Evolutionary conservation across 1,140 invertebrate species (phyloP), one percentile per base, ranked within the genome.

Genomic region (Drosophila baimaii): DNA sequence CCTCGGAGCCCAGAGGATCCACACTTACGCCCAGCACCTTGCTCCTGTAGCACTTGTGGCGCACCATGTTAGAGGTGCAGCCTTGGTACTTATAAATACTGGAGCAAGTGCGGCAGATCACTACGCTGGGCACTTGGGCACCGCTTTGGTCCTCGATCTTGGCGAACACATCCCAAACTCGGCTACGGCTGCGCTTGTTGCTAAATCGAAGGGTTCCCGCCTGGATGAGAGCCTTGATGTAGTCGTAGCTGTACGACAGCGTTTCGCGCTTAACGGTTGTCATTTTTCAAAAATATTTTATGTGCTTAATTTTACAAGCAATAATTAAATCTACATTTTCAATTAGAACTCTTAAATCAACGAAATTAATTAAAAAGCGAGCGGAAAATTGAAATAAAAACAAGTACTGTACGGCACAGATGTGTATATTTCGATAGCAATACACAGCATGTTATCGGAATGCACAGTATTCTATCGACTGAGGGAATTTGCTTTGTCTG

Each of bases 101-200:
- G 17, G 12, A 33, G 29, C 70, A 75, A 7, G 52, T 52, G 13
- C 44, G 51, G n/a, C 72, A 75, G 13, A 73, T 57, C 2, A 65
- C 58, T 19, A 66, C 17, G 39, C 29, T 29, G n/a, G 35, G 35
- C 1, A 72, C 10, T 17, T 33, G 41, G 17, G 3, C 29, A 8
- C 49, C 71, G 21, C 41, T 63, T 19, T 47, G 25, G 25, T 63
- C 56, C 12, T 63, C 59, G 33, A 76, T 46, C 27, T 54, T 41
- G 21, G 51, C 49, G 19, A 76, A 76, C 0, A 65, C 25, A 21
- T 76, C 55, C 70, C 72, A 76, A 4, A 76, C 72, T 6, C n/a
- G 33, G 46, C 52, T 65, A 2, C 59, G 61, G 55, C 49, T 74
- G 5, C 58, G 58, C 37, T 74, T 76, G 10, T 35, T 27, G 17